phyloP scores from a whole-genome alignment of 2,797 vertebrate species.

The Sarcophilus harrisii region DNA sequence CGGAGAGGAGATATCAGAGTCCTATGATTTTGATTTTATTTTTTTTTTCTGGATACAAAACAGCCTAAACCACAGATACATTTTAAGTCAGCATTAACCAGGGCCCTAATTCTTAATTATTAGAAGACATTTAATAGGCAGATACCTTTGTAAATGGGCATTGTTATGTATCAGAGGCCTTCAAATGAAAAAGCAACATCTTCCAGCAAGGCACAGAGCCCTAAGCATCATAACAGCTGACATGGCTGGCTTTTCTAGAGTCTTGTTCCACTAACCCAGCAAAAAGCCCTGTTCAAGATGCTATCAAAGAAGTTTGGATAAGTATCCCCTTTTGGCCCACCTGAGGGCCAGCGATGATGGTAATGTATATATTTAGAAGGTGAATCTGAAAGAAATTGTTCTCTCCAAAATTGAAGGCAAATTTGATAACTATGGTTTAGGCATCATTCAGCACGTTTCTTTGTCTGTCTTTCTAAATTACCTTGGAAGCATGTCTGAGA shows the following conservation, averaged over 20 bases:
- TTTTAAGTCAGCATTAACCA: conserved; percentile 46
- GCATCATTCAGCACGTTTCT: conserved; percentile 34
- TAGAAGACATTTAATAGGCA: conserved; percentile 43
- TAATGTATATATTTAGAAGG: conserved; percentile 34
- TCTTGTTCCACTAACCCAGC: conserved; percentile 53
- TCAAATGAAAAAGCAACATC: conserved; percentile 27
- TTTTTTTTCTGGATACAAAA: conserved; percentile 23
- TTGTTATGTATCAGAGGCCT: conserved; percentile 29
- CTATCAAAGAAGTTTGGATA: conserved; percentile 24
- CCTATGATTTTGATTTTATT: conserved; percentile 46
- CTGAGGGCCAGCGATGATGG: not conserved
- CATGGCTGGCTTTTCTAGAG: not conserved
- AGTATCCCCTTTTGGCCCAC: not conserved
- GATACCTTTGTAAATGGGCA: conserved; percentile 29
- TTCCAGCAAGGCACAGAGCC: conserved; percentile 9
- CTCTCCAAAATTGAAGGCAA: conserved; percentile 13
- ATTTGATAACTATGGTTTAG: conserved; percentile 42
- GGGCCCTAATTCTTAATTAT: conserved; percentile 30
- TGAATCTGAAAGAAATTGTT: not conserved
- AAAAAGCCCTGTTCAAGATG: not conserved
- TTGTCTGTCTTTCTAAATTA: conserved; percentile 52
- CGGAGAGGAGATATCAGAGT: conserved; percentile 33
- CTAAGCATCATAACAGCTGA: not conserved
- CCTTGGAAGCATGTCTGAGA: not conserved
- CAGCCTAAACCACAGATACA: conserved; percentile 2